Base-by-base conservation (phyloP, 2,888 invertebrate genomes). In the Bhutanitis thaidina region DNA sequence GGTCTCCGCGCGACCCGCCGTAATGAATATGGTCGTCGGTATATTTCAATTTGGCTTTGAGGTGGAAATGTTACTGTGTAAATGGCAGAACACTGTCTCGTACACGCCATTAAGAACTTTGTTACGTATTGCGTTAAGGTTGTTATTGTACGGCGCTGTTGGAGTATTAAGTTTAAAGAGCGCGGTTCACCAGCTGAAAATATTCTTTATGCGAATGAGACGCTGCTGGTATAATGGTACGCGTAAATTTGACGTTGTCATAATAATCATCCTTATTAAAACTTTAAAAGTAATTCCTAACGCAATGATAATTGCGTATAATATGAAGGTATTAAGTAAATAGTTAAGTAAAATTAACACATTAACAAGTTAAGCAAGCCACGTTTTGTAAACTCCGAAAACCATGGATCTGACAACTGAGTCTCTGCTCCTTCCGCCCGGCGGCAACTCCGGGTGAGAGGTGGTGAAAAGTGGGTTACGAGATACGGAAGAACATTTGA, bases 1-100 rank as follows among this genome's bases (percentile, higher is more conserved):
- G 58, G 63, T 64, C 71, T 64, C 68, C 67, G 63, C 64, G 74
- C 70, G 73, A 71, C 70, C 65, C 65, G 65, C 56, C 63, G 73
- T 86, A 86, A 86, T 85, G 86, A 85, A 84, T 82, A 84, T 81
- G 77, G 79, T 73, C 63, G 68, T 59, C 80, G 74, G 82, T 86
- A 86, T 86, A 85, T 86, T 81, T 85, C 85, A 85, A 86, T 86
- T 86, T 85, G 32, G 52, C 52, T 47, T 43, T 47, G 46, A 52
- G 62, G 66, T 67, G 69, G 59, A 60, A 67, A 61, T 65, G 71
- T 63, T 62, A 64, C 67, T 63, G 70, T 71, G 76, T 64, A 72
- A 68, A 69, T 62, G 43, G 34, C 15, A 25, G 30, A 27, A 14
- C n/a, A n/a, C 8, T 8, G 14, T 15, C 4, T 8, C 12, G 3